Percentiles rank a stretch among this genome's conserved stretches.
Evolutionary conservation across 2,888 invertebrate genomes (phyloP).

Genomic region (Drosophila mulleri): DNA sequence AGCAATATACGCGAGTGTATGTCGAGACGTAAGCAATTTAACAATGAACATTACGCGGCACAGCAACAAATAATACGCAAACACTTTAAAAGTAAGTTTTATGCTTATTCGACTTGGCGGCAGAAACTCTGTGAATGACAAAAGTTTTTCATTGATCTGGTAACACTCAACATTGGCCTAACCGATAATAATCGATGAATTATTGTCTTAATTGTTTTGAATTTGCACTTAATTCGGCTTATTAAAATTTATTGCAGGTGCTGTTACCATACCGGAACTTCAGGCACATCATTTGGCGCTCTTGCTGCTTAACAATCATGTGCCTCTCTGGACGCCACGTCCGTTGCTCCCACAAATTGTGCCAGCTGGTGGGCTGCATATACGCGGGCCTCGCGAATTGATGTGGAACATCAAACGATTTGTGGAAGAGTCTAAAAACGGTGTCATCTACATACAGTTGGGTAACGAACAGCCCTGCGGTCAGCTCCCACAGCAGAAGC

Average conservation of each 20-base stretch:
- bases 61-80: conserved; percentile 82
- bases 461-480: conserved; percentile 85
- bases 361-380: conserved; percentile 87
- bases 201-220: not conserved
- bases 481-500: conserved; percentile 82
- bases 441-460: conserved; percentile 86
- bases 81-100: conserved; percentile 78
- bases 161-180: not conserved
- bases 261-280: conserved; percentile 81
- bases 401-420: conserved; percentile 84
- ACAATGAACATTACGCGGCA: conserved; percentile 76
- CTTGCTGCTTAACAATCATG: conserved; percentile 86
- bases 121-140: conserved; percentile 20
- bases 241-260: conserved; percentile 24
- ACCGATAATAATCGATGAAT: not conserved
- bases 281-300: conserved; percentile 85
- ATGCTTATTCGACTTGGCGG: conserved; percentile 15
- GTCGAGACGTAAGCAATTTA: conserved; percentile 76
- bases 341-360: conserved; percentile 85
- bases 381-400: conserved; percentile 83
- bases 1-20: conserved; percentile 85
- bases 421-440: conserved; percentile 84
- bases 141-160: not conserved
- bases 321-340: conserved; percentile 85
- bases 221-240: not conserved